These are phyloP conservation scores for Mellivora capensis DNA, from an alignment of 2,113 vertebrate genomes.

Conservation along the genomic window DNA sequence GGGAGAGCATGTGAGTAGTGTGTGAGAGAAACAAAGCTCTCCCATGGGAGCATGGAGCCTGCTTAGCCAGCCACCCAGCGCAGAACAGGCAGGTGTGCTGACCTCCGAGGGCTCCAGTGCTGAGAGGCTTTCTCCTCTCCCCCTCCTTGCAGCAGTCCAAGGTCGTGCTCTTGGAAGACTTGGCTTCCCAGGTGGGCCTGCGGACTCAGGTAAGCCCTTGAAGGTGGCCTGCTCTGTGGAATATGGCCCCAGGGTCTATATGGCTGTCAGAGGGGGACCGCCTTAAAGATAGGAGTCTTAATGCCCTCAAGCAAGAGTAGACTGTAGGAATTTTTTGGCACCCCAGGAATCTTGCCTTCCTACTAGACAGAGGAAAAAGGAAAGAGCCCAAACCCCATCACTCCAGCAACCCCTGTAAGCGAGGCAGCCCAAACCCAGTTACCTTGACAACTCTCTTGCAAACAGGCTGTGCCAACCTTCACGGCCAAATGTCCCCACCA, in stretches of 20 bases:
- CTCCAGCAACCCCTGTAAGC: neutral
- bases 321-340: neutral
- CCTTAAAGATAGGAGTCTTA: neutral
- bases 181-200: constrained; percentile 94
- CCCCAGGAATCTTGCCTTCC: neutral
- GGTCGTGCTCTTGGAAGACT: constrained; percentile 95
- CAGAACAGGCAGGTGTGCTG: neutral
- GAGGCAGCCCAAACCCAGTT: neutral
- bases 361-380: neutral
- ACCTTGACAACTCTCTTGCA: neutral
- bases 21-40: neutral
- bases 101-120: neutral
- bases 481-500: neutral
- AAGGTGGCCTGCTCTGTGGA: neutral
- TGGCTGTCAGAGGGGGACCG: neutral
- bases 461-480: neutral
- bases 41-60: neutral
- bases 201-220: constrained; percentile 89
- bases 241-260: neutral
- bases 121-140: neutral
- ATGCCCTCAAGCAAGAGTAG: neutral
- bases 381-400: neutral
- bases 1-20: neutral
- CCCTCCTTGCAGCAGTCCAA: constrained; percentile 86
- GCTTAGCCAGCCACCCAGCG: neutral